Base-by-base conservation (phyloP, 2,113 vertebrate genomes). In the Orcinus orca region DNA sequence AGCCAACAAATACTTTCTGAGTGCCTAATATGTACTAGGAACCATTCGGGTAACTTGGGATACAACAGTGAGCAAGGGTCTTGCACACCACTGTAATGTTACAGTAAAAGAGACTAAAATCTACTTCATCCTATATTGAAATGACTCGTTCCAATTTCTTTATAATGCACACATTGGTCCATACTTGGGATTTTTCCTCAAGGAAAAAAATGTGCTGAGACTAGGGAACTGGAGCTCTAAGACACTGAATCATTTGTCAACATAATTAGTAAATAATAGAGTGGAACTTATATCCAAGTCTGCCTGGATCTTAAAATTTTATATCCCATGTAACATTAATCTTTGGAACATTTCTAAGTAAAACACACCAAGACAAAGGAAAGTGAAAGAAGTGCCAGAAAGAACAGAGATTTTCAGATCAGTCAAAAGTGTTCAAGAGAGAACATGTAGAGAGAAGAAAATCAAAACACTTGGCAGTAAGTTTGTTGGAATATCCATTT, bases 231-330 rank as follows among this genome's bases (percentile, higher is more conserved):
- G 14, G 2, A 25, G 47, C 71, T 55, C 33, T 88, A 58, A 65
- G 70, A 90, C 33, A 55, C 2, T 13, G 26, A 89, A 68, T 79
- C 26, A 44, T 36, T 63, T 84, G 62, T 71, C 71, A 96, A 81
- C 41, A 88, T 50, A 71, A 74, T 71, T 36, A 93, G 82, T 58
- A 88, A 96, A 50, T 63, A 81, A 92, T 25, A 96, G 4, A 92
- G 7, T 29, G 63, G 31, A 89, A 68, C 29, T 95, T 94, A 80
- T 41, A 90, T 26, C 41, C 31, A 70, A 88, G 13, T 63, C 71
- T 81, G 31, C 11, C 36, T 73, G 31, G 12, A 81, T 82, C 36
- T 87, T 67, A 85, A 95, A 38, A 68, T 67, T 74, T 44, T 93
- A 88, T 68, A 92, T 26, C 6, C 26, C 60, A 38, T 10, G 63